Percentiles rank a stretch among this genome's conserved stretches.
phyloP scores from a whole-genome alignment of 2,888 invertebrate species.

The Noctua comes region DNA sequence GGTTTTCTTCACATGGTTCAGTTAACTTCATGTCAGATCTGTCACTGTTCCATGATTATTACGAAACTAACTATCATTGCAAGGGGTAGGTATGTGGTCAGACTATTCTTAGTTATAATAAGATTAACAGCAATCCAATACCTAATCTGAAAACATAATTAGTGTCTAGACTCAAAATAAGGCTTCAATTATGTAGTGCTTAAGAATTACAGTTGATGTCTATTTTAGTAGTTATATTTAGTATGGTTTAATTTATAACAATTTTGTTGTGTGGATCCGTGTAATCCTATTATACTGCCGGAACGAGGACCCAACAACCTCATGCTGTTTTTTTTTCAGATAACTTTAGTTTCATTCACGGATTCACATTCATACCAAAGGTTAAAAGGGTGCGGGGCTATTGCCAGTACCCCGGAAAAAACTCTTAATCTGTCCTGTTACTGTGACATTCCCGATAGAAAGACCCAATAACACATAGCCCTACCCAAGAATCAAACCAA shows the following conservation, averaged over 20 bases:
- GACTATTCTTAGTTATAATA: neutral
- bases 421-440: no score
- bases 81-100: neutral
- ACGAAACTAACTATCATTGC: neutral
- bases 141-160: neutral
- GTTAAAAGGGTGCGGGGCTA: neutral
- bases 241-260: neutral
- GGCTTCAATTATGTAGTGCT: conserved; percentile 19
- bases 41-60: no score
- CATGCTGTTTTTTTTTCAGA: neutral
- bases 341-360: neutral
- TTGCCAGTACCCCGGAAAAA: neutral
- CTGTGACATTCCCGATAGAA: neutral
- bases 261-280: neutral
- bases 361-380: neutral
- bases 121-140: conserved; percentile 21
- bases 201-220: neutral
- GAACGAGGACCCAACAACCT: neutral
- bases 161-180: conserved; percentile 14
- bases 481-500: neutral
- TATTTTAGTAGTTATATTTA: neutral
- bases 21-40: no score
- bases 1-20: no score
- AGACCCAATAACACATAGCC: neutral
- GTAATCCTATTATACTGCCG: neutral